Base-by-base conservation (phyloP, 2,797 vertebrate genomes). In the Pseudopleuronectes americanus region DNA sequence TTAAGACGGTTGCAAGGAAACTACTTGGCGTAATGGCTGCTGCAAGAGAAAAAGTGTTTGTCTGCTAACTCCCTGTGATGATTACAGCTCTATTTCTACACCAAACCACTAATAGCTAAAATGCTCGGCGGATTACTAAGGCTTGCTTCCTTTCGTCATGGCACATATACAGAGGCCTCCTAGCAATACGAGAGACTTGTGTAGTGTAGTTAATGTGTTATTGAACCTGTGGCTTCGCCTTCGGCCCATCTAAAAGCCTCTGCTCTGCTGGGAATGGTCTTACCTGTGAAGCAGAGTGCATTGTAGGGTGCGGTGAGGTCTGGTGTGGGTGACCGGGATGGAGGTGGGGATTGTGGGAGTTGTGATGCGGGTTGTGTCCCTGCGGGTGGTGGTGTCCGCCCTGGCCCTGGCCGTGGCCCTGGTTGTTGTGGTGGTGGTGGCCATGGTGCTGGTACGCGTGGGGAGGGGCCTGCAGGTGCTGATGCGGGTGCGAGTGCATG, bases 211-310 rank as follows among this genome's bases (percentile, higher is more conserved):
- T 82, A 82, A 80, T 83, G 84, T 84, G 75, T 77, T 81, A 84
- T 80, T 79, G 81, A 85, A 85, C 74, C 56, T 77, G 77, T 48
- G 84, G 81, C 36, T 77, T 76, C 67, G 65, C 36, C 33, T 66
- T 55, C 14, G 38, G 12, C 19, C 64, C 17, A 24, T 60, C 67
- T 81, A 41, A 82, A 85, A 82, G 81, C 78, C 66, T 73, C n/a
- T 6, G 8, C 43, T 73, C 74, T 61, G 21, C 21, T 1, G 45
- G 57, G 77, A 68, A 57, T 28, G 47, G n/a, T 28, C 84, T 79
- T 95, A 99, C 98, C 97, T 99, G 97, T 90, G 96, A 96, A 76
- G 96, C 94, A 1, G 96, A 95, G 94, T 99, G 97, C 93, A 99
- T 95, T 21, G 96, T 90, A 1, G 92, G 93, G 86, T 98, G 98